phyloP scores from a whole-genome alignment of 2,888 invertebrate genomes.

The Drosophila quinaria region DNA sequence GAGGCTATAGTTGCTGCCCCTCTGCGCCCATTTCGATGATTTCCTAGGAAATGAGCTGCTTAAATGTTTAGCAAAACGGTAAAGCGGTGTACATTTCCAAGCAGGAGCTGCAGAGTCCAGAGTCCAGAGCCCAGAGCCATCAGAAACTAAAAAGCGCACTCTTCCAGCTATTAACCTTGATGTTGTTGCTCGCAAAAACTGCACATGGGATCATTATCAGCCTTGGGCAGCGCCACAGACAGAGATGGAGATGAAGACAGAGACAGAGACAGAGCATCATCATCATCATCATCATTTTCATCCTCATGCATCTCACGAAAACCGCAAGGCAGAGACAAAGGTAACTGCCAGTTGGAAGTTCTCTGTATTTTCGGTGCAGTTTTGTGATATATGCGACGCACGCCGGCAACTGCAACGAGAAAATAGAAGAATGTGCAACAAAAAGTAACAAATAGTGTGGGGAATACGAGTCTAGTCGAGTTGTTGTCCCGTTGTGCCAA shows the following conservation, averaged over 20 bases:
- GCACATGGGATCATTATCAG: slow-evolving; percentile 61
- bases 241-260: neutral
- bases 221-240: slow-evolving; percentile 1
- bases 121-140: slow-evolving; percentile 13
- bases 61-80: slow-evolving; percentile 77
- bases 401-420: slow-evolving; percentile 52
- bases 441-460: slow-evolving; percentile 63
- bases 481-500: slow-evolving; percentile 8
- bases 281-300: slow-evolving; percentile 31
- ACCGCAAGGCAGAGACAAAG: slow-evolving; percentile 43
- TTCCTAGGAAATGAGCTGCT: slow-evolving; percentile 80
- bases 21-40: slow-evolving; percentile 70
- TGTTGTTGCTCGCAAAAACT: slow-evolving; percentile 47
- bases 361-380: slow-evolving; percentile 28
- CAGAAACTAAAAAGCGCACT: slow-evolving; percentile 44
- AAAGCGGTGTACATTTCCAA: slow-evolving; percentile 73
- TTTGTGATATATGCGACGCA: slow-evolving; percentile 77
- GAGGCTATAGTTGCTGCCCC: slow-evolving; percentile 27
- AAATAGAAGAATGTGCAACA: slow-evolving; percentile 41
- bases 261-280: slow-evolving; percentile 20
- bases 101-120: slow-evolving; percentile 28
- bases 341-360: slow-evolving; percentile 27
- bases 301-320: slow-evolving; percentile 61
- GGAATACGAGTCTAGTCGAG: slow-evolving; percentile 15
- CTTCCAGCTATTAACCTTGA: slow-evolving; percentile 77